A percentile compares a stretch with the other conserved stretches of the same genome.
Conservation (phyloP, 2,797 vertebrate genomes). For the Chromobotia macracanthus region DNA sequence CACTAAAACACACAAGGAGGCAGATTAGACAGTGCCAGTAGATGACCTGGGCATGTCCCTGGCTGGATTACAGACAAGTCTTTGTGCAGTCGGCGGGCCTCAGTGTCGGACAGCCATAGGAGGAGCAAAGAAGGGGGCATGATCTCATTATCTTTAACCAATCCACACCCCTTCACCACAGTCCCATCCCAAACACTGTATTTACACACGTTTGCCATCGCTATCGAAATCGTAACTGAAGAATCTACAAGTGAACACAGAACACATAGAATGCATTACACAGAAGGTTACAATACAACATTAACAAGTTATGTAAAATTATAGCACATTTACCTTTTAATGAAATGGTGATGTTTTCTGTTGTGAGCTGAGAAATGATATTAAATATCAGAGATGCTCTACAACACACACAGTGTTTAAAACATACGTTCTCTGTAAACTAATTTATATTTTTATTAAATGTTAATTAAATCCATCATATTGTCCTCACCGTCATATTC, state of each 20-base stretch:
- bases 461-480: slow-evolving; percentile 35
- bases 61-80: slow-evolving; percentile 61
- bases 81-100: slow-evolving; percentile 73
- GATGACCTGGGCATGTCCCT: slow-evolving; percentile 67
- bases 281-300: neutral
- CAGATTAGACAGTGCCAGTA: neutral
- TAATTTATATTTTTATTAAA: neutral
- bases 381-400: neutral
- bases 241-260: slow-evolving; percentile 71
- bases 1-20: neutral
- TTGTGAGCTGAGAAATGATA: slow-evolving; percentile 64
- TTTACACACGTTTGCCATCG: slow-evolving; percentile 78
- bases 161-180: slow-evolving; percentile 59
- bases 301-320: neutral
- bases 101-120: slow-evolving; percentile 82
- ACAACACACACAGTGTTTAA: neutral
- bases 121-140: slow-evolving; percentile 75
- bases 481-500: slow-evolving; percentile 48
- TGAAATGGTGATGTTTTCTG: slow-evolving; percentile 69
- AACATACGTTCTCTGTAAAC: neutral
- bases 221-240: slow-evolving; percentile 71
- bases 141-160: slow-evolving; percentile 41
- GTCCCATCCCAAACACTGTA: slow-evolving; percentile 85
- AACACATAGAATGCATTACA: neutral
- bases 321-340: slow-evolving; percentile 69